phyloP scores from a whole-genome alignment of 37 sponge, comb jelly and placozoan species.

The Spongilla lacustris region DNA sequence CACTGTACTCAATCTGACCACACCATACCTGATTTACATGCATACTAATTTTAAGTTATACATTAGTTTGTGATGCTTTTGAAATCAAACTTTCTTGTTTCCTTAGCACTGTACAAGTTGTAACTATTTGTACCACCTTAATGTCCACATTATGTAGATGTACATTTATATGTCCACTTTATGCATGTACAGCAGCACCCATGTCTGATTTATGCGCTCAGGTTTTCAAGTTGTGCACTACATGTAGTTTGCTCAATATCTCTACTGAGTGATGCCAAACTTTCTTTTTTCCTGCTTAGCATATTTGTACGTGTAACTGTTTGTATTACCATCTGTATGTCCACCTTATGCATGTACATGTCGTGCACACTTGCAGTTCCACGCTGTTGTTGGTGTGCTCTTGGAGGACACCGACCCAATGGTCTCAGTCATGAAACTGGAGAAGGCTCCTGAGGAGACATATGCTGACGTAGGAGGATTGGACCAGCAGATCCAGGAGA shows the following conservation, averaged over 20 bases:
- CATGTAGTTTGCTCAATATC: no score
- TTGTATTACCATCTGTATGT: neutral
- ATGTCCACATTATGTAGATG: constrained; percentile 6
- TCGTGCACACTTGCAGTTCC: constrained; percentile 58
- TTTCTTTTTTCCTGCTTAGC: no score
- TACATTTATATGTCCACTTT: neutral
- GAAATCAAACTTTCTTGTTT: no score
- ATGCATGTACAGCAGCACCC: no score
- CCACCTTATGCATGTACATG: neutral
- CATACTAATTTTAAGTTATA: no score
- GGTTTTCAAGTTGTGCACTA: no score
- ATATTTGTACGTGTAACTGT: no score
- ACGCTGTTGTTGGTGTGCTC: constrained; percentile 97
- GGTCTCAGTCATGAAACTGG: constrained; percentile 99
- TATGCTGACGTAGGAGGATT: constrained; percentile 99
- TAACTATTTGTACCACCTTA: neutral
- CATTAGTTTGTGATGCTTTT: no score
- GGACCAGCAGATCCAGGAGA: constrained; percentile 97
- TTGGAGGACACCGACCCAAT: constrained; percentile 97
- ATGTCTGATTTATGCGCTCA: no score
- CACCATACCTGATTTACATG: no score
- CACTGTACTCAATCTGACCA: no score
- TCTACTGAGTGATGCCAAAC: no score
- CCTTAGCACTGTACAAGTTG: neutral
- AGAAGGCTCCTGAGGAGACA: constrained; percentile 97